phyloP scores from a whole-genome alignment of 2,113 vertebrate species.

The Regulus satrapa region DNA sequence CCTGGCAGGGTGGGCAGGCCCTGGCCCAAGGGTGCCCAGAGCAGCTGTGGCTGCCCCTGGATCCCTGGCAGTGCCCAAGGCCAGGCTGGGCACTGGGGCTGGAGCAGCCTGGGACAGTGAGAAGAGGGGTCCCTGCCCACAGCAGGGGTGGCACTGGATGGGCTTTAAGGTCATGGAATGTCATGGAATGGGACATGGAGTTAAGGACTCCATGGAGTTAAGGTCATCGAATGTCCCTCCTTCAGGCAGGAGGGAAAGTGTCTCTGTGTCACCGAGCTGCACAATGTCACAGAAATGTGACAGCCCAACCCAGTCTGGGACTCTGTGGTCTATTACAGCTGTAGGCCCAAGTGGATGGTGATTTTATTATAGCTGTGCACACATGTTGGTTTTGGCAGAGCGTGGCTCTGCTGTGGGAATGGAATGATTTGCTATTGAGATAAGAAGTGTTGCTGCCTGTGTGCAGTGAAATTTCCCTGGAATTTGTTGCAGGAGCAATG shows the following conservation, averaged over 20 bases:
- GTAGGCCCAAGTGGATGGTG: background rate
- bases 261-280: too few species aligned
- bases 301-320: background rate
- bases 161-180: accelerated
- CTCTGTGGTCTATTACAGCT: background rate
- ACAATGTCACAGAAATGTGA: too few species aligned
- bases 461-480: background rate
- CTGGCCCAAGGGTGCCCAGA: background rate
- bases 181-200: too few species aligned
- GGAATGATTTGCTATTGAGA: background rate
- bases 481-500: background rate
- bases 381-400: background rate
- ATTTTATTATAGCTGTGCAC: background rate
- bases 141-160: accelerated
- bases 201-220: too few species aligned
- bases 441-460: background rate
- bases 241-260: too few species aligned
- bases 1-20: background rate
- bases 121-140: background rate
- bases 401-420: background rate
- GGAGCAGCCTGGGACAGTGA: background rate
- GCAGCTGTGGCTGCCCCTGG: background rate
- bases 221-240: too few species aligned
- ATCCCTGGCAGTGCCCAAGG: background rate
- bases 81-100: background rate